These are phyloP conservation scores for Pseudococcus viburni DNA, from an alignment of 2,888 invertebrate species.

Conservation along the genomic window DNA sequence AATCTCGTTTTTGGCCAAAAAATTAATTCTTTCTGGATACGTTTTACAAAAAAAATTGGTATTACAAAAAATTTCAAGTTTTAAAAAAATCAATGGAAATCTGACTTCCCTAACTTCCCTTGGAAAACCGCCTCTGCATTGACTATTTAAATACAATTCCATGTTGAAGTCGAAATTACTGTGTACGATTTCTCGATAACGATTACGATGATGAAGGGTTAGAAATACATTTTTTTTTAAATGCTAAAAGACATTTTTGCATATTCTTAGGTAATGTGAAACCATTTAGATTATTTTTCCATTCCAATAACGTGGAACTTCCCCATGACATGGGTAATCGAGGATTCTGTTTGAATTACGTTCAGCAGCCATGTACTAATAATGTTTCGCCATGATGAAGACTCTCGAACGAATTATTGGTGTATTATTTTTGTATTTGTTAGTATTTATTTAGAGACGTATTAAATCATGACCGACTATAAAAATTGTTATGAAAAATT, in stretches of 20 bases:
- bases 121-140: too few relatives aligned
- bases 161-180: too few relatives aligned
- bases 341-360: slow-evolving; percentile 87
- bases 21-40: too few relatives aligned
- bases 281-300: slow-evolving; percentile 84
- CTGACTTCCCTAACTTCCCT: too few relatives aligned
- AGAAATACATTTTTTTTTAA: slow-evolving; percentile 63
- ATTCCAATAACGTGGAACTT: slow-evolving; percentile 83
- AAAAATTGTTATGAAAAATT: too few relatives aligned
- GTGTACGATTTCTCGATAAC: neutral
- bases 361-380: slow-evolving; percentile 85
- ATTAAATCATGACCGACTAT: too few relatives aligned
- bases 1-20: too few relatives aligned
- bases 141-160: too few relatives aligned
- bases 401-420: neutral
- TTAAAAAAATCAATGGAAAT: too few relatives aligned
- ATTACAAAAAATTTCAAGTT: too few relatives aligned
- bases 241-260: slow-evolving; percentile 67
- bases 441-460: slow-evolving; percentile 8
- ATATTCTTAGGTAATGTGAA: slow-evolving; percentile 80
- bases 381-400: slow-evolving; percentile 30
- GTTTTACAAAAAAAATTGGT: too few relatives aligned
- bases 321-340: slow-evolving; percentile 82
- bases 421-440: slow-evolving; percentile 7
- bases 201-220: neutral